A percentile compares a stretch with the other conserved stretches of the same genome.
These are phyloP conservation scores for Girardinus metallicus DNA, from an alignment of 2,797 vertebrate species.

Conservation along the genomic window DNA sequence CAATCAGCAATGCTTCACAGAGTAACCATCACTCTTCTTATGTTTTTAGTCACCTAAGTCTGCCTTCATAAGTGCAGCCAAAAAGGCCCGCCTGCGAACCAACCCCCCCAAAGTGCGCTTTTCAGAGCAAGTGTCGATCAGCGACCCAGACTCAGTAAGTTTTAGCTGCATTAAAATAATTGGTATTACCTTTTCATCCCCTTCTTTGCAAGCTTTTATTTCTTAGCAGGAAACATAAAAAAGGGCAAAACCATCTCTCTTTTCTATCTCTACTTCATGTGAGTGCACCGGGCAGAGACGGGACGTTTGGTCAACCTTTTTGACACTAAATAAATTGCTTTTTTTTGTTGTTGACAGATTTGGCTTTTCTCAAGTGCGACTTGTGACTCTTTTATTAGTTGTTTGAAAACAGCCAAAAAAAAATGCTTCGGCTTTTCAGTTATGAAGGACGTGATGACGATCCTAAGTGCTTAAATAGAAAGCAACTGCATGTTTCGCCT, in stretches of 20 bases:
- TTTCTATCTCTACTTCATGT: background rate
- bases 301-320: conserved; percentile 11
- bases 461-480: background rate
- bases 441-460: background rate
- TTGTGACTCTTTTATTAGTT: conserved; percentile 25
- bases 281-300: conserved; percentile 4
- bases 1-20: conserved; percentile 32
- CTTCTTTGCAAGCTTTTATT: conserved; percentile 7
- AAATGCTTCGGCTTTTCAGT: background rate
- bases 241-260: conserved; percentile 13
- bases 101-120: conserved; percentile 97
- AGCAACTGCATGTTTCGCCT: background rate
- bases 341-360: conserved; percentile 17
- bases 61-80: conserved; percentile 98
- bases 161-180: conserved; percentile 25
- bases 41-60: conserved; percentile 93
- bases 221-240: background rate
- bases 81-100: conserved; percentile 94
- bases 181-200: background rate
- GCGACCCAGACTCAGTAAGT: conserved; percentile 93
- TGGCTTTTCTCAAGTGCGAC: conserved; percentile 20
- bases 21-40: conserved; percentile 35
- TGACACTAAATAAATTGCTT: conserved; percentile 45
- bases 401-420: conserved; percentile 15
- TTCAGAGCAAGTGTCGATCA: conserved; percentile 96